Conservation (phyloP, 1,140 invertebrate genomes). For the Octopus sinensis region DNA sequence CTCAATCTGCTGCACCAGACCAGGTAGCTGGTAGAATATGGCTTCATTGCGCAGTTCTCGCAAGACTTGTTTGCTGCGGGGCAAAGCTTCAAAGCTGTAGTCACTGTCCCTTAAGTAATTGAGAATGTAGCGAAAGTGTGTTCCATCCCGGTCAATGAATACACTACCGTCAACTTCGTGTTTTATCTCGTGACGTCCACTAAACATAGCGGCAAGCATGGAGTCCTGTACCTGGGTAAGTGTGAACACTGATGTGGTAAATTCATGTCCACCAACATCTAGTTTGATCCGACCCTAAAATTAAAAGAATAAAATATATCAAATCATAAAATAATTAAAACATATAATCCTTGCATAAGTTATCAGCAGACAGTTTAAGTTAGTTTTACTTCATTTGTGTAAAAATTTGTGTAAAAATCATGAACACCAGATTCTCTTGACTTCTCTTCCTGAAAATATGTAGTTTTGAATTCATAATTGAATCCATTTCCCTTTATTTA, state of each 20-base stretch:
- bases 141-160: constrained; percentile 53
- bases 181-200: constrained; percentile 45
- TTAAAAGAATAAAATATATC: not conserved
- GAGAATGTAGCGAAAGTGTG: constrained; percentile 50
- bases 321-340: too few relatives aligned
- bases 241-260: constrained; percentile 47
- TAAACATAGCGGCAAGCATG: constrained; percentile 56
- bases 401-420: too few relatives aligned
- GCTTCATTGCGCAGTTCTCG: constrained; percentile 46
- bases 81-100: constrained; percentile 37
- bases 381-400: too few relatives aligned
- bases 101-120: constrained; percentile 49
- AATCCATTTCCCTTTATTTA: too few relatives aligned
- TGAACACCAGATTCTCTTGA: too few relatives aligned
- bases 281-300: constrained; percentile 44
- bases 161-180: constrained; percentile 46
- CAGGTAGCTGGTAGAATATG: constrained; percentile 42
- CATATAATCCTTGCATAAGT: too few relatives aligned
- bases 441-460: too few relatives aligned
- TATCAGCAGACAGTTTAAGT: too few relatives aligned
- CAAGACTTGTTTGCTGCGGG: constrained; percentile 38
- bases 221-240: constrained; percentile 48
- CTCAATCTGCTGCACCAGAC: constrained; percentile 43
- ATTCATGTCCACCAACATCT: constrained; percentile 51
- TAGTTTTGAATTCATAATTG: too few relatives aligned